phyloP scores from a whole-genome alignment of 2,113 vertebrate species.

The Platycercus adscitus region DNA sequence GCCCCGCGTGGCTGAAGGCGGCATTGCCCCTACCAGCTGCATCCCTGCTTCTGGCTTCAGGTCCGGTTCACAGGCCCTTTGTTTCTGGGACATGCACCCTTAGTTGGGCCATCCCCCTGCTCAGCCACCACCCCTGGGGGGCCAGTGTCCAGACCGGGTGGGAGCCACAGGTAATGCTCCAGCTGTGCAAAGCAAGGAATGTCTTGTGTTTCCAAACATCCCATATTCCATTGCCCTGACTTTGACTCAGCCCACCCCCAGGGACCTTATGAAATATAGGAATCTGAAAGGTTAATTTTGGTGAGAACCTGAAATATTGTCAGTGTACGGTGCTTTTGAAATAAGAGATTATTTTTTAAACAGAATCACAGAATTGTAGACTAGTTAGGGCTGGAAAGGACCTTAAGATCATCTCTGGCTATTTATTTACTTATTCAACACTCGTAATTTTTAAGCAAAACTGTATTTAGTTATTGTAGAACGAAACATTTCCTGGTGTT shows the following conservation, averaged over 20 bases:
- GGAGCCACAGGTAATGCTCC: accelerated
- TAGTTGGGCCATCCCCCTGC: not conserved
- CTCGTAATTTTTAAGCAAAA: not conserved
- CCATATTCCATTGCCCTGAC: not conserved
- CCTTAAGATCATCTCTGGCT: not conserved
- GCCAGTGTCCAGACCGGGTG: not conserved
- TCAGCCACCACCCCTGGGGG: not conserved
- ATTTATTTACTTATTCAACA: not conserved
- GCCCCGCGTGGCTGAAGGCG: accelerated
- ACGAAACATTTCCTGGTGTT: not conserved
- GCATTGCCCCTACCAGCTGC: not conserved
- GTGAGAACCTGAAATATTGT: not conserved
- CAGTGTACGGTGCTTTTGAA: not conserved
- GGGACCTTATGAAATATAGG: not conserved
- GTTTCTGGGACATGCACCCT: accelerated
- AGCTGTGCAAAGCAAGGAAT: accelerated
- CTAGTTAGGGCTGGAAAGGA: not conserved
- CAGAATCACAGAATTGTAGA: not conserved
- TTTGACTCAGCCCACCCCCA: not conserved
- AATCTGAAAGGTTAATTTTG: not conserved
- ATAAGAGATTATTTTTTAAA: not conserved
- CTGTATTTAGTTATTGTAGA: not conserved
- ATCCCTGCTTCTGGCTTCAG: not conserved
- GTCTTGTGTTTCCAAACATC: not conserved
- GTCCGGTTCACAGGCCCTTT: not conserved